Evolutionary conservation across 2,888 invertebrate genomes (phyloP).

Genomic region (Euzophera pinguis): DNA sequence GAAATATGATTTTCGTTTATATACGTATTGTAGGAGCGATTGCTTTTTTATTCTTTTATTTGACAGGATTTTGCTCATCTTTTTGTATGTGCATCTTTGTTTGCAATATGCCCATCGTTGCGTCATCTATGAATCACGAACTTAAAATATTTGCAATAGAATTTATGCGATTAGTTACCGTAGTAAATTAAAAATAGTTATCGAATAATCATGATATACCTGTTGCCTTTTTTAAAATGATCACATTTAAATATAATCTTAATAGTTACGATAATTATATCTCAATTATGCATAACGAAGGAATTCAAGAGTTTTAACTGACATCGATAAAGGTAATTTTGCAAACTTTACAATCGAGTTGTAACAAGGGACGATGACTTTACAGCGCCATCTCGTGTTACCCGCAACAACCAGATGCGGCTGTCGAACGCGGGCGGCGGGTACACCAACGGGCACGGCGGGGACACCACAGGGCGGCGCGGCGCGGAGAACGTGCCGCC

Average conservation of each 20-base stretch:
- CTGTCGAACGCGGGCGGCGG: conserved; percentile 76
- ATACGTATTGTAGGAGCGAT: background rate
- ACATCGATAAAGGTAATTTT: no score
- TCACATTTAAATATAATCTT: no score
- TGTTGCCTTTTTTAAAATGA: no score
- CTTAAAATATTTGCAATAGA: conserved; percentile 19
- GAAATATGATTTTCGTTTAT: background rate
- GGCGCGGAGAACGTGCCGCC: conserved; percentile 83
- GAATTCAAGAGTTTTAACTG: no score
- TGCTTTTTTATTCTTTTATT: background rate
- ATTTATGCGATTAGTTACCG: background rate
- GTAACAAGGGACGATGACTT: conserved; percentile 10
- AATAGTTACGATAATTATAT: no score
- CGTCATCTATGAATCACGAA: conserved; percentile 50
- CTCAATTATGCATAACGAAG: no score
- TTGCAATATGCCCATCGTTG: conserved; percentile 24
- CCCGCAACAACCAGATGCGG: conserved; percentile 76
- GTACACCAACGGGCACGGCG: conserved; percentile 80
- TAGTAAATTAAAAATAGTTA: no score
- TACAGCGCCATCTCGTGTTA: conserved; percentile 67
- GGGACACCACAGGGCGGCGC: conserved; percentile 79
- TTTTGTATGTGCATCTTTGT: background rate
- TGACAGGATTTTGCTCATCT: background rate
- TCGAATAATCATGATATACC: no score
- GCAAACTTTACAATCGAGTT: no score